Evolutionary conservation across 2,113 vertebrate species (phyloP).

Genomic region (Channa argus): DNA sequence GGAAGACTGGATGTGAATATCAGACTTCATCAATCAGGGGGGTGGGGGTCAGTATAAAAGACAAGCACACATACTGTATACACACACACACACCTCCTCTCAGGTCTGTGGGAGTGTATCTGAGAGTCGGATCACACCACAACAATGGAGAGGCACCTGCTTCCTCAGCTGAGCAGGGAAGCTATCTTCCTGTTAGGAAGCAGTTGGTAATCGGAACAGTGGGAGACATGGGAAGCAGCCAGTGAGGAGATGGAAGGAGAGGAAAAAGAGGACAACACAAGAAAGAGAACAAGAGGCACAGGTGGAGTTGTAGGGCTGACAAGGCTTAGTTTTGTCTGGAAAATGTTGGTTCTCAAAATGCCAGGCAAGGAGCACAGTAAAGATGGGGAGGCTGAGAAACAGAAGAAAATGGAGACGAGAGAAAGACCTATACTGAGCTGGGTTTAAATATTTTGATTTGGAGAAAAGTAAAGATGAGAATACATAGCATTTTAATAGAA

Average conservation of each 20-base stretch:
- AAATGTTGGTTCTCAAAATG: not conserved
- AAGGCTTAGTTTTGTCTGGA: not conserved
- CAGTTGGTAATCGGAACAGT: conserved; percentile 80
- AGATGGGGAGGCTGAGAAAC: no score
- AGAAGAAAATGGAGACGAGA: not conserved
- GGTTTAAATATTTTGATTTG: no score
- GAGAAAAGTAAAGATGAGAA: no score
- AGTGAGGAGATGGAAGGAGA: conserved; percentile 34
- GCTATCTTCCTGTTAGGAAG: conserved; percentile 82
- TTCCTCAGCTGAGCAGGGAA: conserved; percentile 78
- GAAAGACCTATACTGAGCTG: not conserved
- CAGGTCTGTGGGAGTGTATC: conserved; percentile 80
- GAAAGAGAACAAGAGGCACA: conserved; percentile 39
- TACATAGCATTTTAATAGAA: no score
- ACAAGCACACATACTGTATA: conserved; percentile 13
- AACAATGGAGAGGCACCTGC: conserved; percentile 86
- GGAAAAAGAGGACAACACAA: conserved; percentile 31
- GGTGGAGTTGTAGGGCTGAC: conserved; percentile 1
- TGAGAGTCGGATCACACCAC: conserved; percentile 75
- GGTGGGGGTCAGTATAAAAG: conserved; percentile 38
- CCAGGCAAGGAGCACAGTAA: not conserved
- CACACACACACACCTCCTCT: conserved; percentile 2
- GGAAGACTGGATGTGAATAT: conserved; percentile 54
- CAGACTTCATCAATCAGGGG: conserved; percentile 51
- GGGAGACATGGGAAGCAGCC: conserved; percentile 55